Conservation (phyloP, 2,888 invertebrate species). For the Artemia sp. region DNA sequence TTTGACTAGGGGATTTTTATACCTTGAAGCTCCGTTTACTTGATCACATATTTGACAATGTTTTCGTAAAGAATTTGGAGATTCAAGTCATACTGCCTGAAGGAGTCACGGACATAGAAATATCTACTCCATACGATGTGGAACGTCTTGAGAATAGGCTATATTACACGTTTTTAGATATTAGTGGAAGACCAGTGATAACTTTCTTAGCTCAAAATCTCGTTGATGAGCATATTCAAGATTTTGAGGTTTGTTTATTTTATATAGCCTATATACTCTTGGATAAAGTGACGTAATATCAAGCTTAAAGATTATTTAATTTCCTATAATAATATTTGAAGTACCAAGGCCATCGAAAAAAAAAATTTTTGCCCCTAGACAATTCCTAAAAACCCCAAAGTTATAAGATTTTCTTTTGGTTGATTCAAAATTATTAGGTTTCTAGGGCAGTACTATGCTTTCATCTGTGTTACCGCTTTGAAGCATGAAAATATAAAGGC, state of each 20-base stretch:
- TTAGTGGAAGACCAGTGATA: slow-evolving; percentile 76
- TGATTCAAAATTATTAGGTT: too few species aligned
- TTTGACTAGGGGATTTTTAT: slow-evolving; percentile 42
- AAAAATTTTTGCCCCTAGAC: too few species aligned
- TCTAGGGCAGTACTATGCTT: too few species aligned
- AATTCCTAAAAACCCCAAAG: too few species aligned
- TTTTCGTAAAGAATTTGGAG: slow-evolving; percentile 73
- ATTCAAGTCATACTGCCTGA: slow-evolving; percentile 87
- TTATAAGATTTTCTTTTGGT: too few species aligned
- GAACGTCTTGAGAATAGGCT: slow-evolving; percentile 52
- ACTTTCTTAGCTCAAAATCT: slow-evolving; percentile 62
- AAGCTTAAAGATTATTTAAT: too few species aligned
- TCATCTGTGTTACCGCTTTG: too few species aligned
- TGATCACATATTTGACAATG: slow-evolving; percentile 92
- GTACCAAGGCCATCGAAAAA: too few species aligned
- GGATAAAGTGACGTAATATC: too few species aligned
- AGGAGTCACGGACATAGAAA: slow-evolving; percentile 60
- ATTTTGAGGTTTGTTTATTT: slow-evolving; percentile 47
- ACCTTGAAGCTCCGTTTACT: slow-evolving; percentile 79
- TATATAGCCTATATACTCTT: too few species aligned
- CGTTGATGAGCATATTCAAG: slow-evolving; percentile 89
- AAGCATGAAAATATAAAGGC: too few species aligned
- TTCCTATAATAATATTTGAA: too few species aligned
- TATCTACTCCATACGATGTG: slow-evolving; percentile 64
- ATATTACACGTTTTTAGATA: slow-evolving; percentile 86